Base-by-base conservation (phyloP, 2,113 vertebrate genomes). In the Lynx canadensis region DNA sequence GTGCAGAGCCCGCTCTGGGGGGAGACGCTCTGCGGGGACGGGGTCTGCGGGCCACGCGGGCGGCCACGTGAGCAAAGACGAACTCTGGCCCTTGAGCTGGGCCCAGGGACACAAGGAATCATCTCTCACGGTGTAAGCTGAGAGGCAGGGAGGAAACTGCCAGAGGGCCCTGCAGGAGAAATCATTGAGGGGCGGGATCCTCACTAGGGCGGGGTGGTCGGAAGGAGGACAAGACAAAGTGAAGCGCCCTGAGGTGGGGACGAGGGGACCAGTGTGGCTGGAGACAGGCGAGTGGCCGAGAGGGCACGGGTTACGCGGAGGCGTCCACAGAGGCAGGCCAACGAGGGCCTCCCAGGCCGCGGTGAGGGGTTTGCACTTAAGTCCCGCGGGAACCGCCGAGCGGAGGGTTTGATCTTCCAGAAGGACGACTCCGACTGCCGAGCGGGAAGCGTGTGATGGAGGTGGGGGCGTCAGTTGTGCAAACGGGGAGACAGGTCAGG, bases 51-150 rank as follows among this genome's bases (percentile, higher is more conserved):
- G 88, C 19, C 1, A 0, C 45, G 3, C 7, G 4, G 36, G 9
- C 10, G 31, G 65, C 33, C 27, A 6, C 2, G 2, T 33, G 27
- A 41, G 7, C 0, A 2, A 31, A n/a, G n/a, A 6, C 10, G 48
- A 66, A 8, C 31, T 11, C 27, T 29, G 31, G 25, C 19, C 29
- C 33, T 41, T 36, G 25, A 38, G n/a, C 83, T 8, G 13, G 57
- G 33, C 27, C 65, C 36, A 11, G 27, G 0, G 0, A 85, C 6
- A 0, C 52, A 27, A 0, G 27, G 31, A 31, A 27, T 7, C 9
- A 9, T 12, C 5, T 0, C 15, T 27, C 21, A 27, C 0, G 0
- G n/a, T 19, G 27, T 13, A 29, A 66, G 9, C 27, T 0, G 4
- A 16, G 74, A 33, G 48, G 29, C 0, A 7, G 68, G 65, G 41